Percentiles rank a stretch among this genome's conserved stretches.
Conservation (phyloP, 2,113 vertebrate species). For the Turnix velox region DNA sequence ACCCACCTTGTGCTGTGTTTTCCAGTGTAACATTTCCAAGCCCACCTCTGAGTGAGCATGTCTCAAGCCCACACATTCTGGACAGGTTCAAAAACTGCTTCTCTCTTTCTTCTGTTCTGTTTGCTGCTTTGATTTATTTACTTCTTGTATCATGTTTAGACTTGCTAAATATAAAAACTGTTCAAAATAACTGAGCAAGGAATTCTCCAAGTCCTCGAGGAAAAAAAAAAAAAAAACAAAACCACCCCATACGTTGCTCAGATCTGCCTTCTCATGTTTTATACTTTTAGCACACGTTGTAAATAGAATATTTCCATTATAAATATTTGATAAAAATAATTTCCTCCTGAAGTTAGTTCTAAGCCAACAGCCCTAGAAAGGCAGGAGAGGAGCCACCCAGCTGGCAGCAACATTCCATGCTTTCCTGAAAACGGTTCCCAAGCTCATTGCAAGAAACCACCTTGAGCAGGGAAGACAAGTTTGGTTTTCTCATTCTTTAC, state of each 20-base stretch:
- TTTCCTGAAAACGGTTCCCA: not conserved
- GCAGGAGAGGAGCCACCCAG: not conserved
- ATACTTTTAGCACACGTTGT: not conserved
- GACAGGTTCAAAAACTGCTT: not conserved
- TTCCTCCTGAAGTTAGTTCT: not conserved
- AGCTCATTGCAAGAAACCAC: not conserved
- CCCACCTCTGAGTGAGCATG: not conserved
- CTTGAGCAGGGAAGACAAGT: not conserved
- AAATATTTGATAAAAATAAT: slow-evolving; percentile 22
- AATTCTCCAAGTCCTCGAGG: not conserved
- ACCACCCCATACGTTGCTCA: not conserved
- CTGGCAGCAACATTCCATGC: not conserved
- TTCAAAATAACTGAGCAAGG: slow-evolving; percentile 31
- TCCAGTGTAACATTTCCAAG: not conserved
- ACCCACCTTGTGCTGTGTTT: not conserved
- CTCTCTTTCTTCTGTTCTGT: not conserved
- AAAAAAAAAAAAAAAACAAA: not conserved
- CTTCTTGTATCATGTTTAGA: not conserved
- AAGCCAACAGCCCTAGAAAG: not conserved
- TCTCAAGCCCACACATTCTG: not conserved
- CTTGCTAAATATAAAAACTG: slow-evolving; percentile 39
- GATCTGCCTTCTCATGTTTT: not conserved
- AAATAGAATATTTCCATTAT: slow-evolving; percentile 25
- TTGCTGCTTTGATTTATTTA: not conserved
- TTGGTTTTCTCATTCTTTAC: not conserved